Conservation (phyloP, 2,888 invertebrate genomes). For the Euplagia quadripunctaria region DNA sequence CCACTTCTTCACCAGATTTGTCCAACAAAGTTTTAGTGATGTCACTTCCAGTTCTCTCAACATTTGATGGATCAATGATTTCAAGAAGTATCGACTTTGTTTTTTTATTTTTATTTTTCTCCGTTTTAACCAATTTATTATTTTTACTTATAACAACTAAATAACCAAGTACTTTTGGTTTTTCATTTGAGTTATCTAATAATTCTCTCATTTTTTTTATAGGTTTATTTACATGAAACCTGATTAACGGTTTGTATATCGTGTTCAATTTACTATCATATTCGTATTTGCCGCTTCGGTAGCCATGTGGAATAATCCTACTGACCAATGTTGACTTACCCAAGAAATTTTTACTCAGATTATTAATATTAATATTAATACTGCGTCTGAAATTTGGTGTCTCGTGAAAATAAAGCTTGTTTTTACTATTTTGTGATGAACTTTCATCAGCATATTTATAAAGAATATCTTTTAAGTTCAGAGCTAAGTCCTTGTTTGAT, state of each 20-base stretch:
- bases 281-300: slow-evolving; percentile 32
- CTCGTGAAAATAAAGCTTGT: neutral
- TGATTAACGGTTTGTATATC: slow-evolving; percentile 51
- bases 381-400: neutral
- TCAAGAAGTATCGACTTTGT: neutral
- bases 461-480: slow-evolving; percentile 14
- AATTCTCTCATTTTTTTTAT: slow-evolving; percentile 11
- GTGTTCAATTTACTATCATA: slow-evolving; percentile 49
- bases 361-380: neutral
- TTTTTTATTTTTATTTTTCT: neutral
- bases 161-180: slow-evolving; percentile 6
- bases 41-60: neutral
- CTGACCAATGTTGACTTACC: slow-evolving; percentile 40
- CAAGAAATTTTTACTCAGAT: neutral
- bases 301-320: slow-evolving; percentile 51
- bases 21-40: neutral
- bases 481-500: neutral
- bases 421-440: neutral
- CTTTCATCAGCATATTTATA: neutral
- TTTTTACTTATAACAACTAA: slow-evolving; percentile 10
- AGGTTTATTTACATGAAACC: slow-evolving; percentile 47
- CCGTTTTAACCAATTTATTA: neutral
- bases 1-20: neutral
- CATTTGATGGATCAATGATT: neutral
- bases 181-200: neutral